A percentile compares a stretch with the other conserved stretches of the same genome.
These are phyloP conservation scores for Propsilocerus akamusi DNA, from an alignment of 1,140 invertebrate genomes.

Conservation along the genomic window DNA sequence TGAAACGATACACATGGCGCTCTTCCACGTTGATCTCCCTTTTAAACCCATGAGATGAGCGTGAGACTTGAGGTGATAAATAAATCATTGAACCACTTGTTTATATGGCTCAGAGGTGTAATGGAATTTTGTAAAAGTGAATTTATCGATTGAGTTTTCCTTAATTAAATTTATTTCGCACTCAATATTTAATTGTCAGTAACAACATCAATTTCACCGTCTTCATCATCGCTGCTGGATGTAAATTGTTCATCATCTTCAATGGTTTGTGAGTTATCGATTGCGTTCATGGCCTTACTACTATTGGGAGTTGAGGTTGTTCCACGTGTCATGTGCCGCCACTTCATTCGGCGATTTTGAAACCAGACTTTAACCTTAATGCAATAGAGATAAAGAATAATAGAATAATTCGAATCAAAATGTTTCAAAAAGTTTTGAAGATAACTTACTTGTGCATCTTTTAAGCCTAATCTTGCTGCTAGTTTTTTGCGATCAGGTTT, in stretches of 20 bases:
- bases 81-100: too few relatives aligned
- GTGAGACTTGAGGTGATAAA: too few relatives aligned
- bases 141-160: too few relatives aligned
- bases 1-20: too few relatives aligned
- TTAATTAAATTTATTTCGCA: too few relatives aligned
- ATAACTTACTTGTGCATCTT: slow-evolving; percentile 70
- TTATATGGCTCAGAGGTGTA: too few relatives aligned
- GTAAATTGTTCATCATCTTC: slow-evolving; percentile 12
- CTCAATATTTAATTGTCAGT: slow-evolving; percentile 8
- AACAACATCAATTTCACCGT: slow-evolving; percentile 27
- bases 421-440: background rate
- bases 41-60: too few relatives aligned
- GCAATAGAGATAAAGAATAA: slow-evolving; percentile 6
- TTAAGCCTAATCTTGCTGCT: slow-evolving; percentile 84
- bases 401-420: background rate
- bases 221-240: slow-evolving; percentile 18
- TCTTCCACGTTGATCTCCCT: too few relatives aligned
- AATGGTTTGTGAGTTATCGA: slow-evolving; percentile 12
- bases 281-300: slow-evolving; percentile 14
- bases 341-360: slow-evolving; percentile 86
- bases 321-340: slow-evolving; percentile 48
- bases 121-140: too few relatives aligned
- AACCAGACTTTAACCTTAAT: slow-evolving; percentile 81
- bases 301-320: slow-evolving; percentile 11
- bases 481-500: slow-evolving; percentile 92